phyloP scores from a whole-genome alignment of 2,888 invertebrate species.

The Fragum whitleyi region DNA sequence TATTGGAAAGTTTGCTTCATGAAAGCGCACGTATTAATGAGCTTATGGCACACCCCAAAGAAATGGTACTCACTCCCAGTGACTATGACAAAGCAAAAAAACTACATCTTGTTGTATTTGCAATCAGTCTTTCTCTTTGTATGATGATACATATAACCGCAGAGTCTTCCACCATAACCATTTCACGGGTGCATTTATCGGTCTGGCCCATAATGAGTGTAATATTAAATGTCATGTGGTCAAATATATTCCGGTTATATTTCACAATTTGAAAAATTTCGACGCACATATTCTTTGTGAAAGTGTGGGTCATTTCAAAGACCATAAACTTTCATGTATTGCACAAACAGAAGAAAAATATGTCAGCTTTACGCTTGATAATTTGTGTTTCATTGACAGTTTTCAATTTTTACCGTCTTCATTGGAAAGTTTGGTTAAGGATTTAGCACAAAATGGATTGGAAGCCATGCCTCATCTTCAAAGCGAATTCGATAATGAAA shows the following conservation, averaged over 20 bases:
- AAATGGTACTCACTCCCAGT: conserved; percentile 40
- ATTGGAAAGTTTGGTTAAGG: conserved; percentile 31
- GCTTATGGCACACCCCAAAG: conserved; percentile 31
- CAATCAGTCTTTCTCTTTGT: conserved; percentile 19
- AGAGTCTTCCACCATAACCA: conserved; percentile 24
- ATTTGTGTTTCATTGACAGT: conserved; percentile 28
- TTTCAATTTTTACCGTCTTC: too few relatives aligned
- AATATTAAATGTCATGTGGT: conserved; percentile 30
- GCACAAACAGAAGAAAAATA: conserved; percentile 29
- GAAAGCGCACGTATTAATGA: conserved; percentile 35
- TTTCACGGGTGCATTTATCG: conserved; percentile 24
- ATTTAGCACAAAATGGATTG: conserved; percentile 33
- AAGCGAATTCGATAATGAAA: conserved; percentile 3
- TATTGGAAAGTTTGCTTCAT: conserved; percentile 20
- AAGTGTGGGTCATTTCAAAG: too few relatives aligned
- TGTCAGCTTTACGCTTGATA: conserved; percentile 28
- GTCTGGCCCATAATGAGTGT: conserved; percentile 23
- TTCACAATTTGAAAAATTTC: too few relatives aligned
- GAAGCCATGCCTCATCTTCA: conserved; percentile 2
- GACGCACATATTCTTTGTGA: too few relatives aligned
- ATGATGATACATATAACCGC: conserved; percentile 20
- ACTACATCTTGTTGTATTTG: conserved; percentile 23
- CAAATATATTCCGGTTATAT: too few relatives aligned
- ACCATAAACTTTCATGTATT: conserved; percentile 9
- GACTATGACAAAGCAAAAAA: background rate